These are phyloP conservation scores for Campylomormyrus tamandua DNA, from an alignment of 2,113 vertebrate species.

Conservation along the genomic window DNA sequence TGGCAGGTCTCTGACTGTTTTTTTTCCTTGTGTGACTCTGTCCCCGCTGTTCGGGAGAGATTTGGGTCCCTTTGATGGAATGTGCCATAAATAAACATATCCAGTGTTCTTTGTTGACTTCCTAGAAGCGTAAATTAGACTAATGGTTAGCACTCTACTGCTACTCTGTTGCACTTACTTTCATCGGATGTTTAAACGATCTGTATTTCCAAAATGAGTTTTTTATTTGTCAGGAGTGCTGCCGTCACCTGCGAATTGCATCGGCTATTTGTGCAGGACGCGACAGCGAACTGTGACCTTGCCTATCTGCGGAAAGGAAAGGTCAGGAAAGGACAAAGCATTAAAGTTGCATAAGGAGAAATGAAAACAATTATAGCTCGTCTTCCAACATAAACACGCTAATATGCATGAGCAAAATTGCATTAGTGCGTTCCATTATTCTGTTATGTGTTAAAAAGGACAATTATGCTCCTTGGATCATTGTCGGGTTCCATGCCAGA, in stretches of 20 bases:
- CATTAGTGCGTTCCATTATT: not conserved
- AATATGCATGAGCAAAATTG: not conserved
- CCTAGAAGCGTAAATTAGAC: not conserved
- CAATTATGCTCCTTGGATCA: not conserved
- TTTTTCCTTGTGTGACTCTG: conserved; percentile 17
- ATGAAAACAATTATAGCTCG: not conserved
- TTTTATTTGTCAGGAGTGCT: not conserved
- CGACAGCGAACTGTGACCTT: not conserved
- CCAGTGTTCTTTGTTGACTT: not conserved
- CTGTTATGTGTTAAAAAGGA: conserved; percentile 3
- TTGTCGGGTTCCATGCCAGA: not conserved
- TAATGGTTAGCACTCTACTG: not conserved
- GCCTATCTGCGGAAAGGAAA: not conserved
- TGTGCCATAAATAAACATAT: not conserved
- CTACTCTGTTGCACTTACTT: not conserved
- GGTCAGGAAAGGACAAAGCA: not conserved
- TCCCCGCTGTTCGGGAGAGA: not conserved
- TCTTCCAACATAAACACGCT: not conserved
- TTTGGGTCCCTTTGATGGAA: not conserved
- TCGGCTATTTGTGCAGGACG: not conserved
- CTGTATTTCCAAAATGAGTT: not conserved
- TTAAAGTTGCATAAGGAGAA: not conserved
- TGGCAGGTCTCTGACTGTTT: conserved; percentile 33
- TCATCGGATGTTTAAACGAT: not conserved
- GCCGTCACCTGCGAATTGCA: not conserved